Percentiles rank a stretch among this genome's conserved stretches.
phyloP scores from a whole-genome alignment of 2,113 vertebrate species.

The Deroptyus accipitrinus region DNA sequence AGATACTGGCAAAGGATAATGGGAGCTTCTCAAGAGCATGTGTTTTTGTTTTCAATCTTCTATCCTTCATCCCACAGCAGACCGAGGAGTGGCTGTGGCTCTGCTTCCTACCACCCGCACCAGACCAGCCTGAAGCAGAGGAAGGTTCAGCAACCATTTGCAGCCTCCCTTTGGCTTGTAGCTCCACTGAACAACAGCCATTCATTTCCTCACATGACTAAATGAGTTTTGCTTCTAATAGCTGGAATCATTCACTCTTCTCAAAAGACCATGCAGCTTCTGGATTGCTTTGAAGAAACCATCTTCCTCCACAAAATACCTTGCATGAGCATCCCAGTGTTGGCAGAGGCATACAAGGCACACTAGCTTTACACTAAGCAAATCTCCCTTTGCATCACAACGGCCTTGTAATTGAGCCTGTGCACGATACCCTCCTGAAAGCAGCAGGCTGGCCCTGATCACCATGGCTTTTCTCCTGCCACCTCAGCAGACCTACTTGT shows the following conservation, averaged over 20 bases:
- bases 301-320: neutral
- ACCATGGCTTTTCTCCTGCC: neutral
- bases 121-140: neutral
- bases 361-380: accelerated
- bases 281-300: neutral
- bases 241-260: neutral
- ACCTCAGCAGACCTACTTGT: neutral
- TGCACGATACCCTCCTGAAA: neutral
- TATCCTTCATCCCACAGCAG: neutral
- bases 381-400: neutral
- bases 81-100: neutral
- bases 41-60: neutral
- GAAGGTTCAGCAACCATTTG: neutral
- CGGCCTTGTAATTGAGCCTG: neutral
- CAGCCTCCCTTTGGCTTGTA: neutral
- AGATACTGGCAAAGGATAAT: neutral
- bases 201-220: neutral
- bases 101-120: neutral
- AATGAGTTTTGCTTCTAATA: neutral
- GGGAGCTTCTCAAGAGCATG: neutral
- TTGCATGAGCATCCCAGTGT: neutral
- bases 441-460: neutral
- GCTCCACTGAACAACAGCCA: neutral
- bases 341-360: neutral
- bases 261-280: neutral